Conservation (phyloP, 2,888 invertebrate species). For the Subacronicta megacephala region DNA sequence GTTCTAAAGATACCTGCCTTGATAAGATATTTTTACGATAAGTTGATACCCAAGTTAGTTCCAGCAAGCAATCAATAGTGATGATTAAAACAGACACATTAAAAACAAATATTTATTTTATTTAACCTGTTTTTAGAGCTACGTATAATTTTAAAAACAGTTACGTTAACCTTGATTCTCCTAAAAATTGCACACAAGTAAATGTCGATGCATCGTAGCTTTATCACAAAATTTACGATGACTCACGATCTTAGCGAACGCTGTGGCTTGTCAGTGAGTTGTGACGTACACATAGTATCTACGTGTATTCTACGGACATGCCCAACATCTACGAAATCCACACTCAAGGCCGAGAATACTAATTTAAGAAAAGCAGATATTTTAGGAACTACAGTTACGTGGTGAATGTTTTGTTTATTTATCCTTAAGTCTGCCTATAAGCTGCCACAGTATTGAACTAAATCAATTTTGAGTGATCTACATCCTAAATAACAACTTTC, state of each 20-base stretch:
- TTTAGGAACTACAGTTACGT: slow-evolving; percentile 54
- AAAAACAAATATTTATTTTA: too few species aligned
- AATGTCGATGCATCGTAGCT: slow-evolving; percentile 66
- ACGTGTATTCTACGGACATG: slow-evolving; percentile 35
- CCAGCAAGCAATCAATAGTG: neutral
- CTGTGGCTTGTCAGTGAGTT: slow-evolving; percentile 24
- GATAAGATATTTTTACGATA: slow-evolving; percentile 42
- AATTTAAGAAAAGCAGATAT: slow-evolving; percentile 55
- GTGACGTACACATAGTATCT: slow-evolving; percentile 39
- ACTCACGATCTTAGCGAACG: slow-evolving; percentile 53
- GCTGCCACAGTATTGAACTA: slow-evolving; percentile 35
- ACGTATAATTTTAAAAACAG: slow-evolving; percentile 17
- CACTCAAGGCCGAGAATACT: slow-evolving; percentile 53
- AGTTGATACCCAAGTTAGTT: slow-evolving; percentile 33
- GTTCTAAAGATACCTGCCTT: slow-evolving; percentile 16
- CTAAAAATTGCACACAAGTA: slow-evolving; percentile 65
- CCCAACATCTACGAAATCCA: slow-evolving; percentile 41
- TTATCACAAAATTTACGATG: slow-evolving; percentile 59
- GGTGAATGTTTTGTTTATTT: slow-evolving; percentile 48
- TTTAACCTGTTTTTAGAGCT: too few species aligned
- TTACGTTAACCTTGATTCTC: slow-evolving; percentile 25
- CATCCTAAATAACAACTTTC: slow-evolving; percentile 74
- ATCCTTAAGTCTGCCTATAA: slow-evolving; percentile 42
- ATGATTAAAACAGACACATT: neutral
- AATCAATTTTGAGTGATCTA: slow-evolving; percentile 60